Evolutionary conservation across 2,113 vertebrate genomes (phyloP), one percentile per base, ranked within the genome.

Genomic region (Neopipo cinnamomea): DNA sequence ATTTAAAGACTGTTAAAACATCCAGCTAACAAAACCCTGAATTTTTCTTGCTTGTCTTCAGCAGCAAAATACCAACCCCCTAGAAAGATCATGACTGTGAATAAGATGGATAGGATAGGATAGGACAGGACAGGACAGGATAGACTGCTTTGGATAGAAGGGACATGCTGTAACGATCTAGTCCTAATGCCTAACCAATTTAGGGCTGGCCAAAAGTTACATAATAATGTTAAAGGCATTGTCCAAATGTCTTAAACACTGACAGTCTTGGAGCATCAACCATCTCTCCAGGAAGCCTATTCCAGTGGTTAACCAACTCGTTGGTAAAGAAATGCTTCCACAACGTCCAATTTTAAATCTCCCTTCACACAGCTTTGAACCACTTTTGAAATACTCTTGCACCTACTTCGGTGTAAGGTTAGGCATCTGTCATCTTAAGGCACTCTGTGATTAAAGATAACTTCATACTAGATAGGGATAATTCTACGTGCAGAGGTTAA

Each of bases 201-300:
- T 15, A n/a, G 22, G 31, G 12, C 28, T 84, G 39, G 73, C 7
- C 8, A 46, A 67, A 88, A 31, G 6, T 22, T 85, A 31, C 76
- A 67, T 11, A 9, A 17, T 35, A 12, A 23, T 55, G 4, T 27
- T 79, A 81, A 84, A 41, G 18, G 4, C 30, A 33, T 39, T 52
- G 8, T 44, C 12, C 42, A 89, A 71, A 67, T 33, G 3, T 9
- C 25, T 42, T 21, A 33, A 56, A 44, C 7, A 53, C 28, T 24
- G 39, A 28, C 20, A 66, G 18, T 4, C 8, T 44, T 33, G 9
- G 27, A 41, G 5, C 20, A 77, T 42, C 0, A 0, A 46, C 2
- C 21, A 31, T 11, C 15, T 52, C 15, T 30, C 41, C 30, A 37
- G 44, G 8, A 68, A 89, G 13, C 17, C 25, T 63, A 33, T 76